Evolutionary conservation across 2,113 vertebrate species (phyloP), one percentile per base, ranked within the genome.

Genomic region (Perca schrenkii): DNA sequence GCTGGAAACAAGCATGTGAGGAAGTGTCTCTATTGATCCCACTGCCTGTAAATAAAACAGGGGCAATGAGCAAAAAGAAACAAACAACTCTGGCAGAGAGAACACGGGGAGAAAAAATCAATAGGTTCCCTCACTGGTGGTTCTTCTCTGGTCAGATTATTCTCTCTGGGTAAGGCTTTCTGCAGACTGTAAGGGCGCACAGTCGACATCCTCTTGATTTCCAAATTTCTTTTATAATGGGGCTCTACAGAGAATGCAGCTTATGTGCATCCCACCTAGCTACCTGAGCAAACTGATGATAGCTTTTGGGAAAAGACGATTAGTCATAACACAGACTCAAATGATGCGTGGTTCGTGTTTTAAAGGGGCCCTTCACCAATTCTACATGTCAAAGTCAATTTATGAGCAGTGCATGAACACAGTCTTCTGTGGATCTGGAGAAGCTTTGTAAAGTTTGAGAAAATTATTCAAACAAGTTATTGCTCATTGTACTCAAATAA

Each of bases 41-140:
- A 73, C 71, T 84, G 87, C 86, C 90, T 93, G 92, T 93, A 95
- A 94, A 95, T 94, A 93, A 94, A 95, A 92, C 87, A 84, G 88
- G 88, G 88, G 89, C 83, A 90, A 88, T 84, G 92, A 92, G 89
- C 88, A 92, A 94, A 92, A 93, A 94, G 93, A 94, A 94, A 94
- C 91, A 94, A 95, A 95, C 94, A 92, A 92, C 80, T 92, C 83
- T 83, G 88, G 89, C 77, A 86, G 89, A 94, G 85, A 87, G 89
- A 82, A 92, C 89, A 89, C 87, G 78, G 79, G 87, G 87, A 89
- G 83, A 91, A 84, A 78, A 92, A 92, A 96, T 95, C 95, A 91
- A 96, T 96, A 91, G 86, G 79, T 91, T 92, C 82, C 91, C 90
- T 93, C 88, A 90, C 88, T 90, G 84, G 80, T 88, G 90, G 92